Evolutionary conservation across 2,797 vertebrate species (phyloP).

Genomic region (Hypotaenidia okinawae): DNA sequence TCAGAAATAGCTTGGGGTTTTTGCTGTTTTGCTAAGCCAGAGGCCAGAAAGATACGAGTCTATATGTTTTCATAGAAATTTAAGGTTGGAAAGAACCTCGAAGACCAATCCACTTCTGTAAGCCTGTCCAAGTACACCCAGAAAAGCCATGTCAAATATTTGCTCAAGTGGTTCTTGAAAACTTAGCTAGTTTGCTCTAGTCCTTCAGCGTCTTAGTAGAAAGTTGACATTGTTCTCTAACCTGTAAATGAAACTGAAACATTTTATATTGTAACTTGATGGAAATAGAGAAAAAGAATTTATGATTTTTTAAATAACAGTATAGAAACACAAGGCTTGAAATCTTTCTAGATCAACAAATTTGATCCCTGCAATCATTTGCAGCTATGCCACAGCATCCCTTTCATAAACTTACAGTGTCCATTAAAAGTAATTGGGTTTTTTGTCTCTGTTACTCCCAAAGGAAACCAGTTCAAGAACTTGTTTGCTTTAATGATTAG

Average conservation of each 20-base stretch:
- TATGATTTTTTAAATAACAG: neutral
- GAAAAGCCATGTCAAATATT: slow-evolving; percentile 9
- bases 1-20: neutral
- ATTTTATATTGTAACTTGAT: neutral
- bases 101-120: neutral
- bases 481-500: neutral
- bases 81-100: neutral
- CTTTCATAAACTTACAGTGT: neutral
- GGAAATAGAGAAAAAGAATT: neutral
- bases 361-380: neutral
- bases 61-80: neutral
- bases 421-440: neutral
- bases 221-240: neutral
- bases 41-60: neutral
- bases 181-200: neutral
- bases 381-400: neutral
- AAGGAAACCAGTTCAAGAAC: neutral
- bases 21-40: slow-evolving; percentile 1
- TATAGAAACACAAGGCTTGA: neutral
- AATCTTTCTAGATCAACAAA: neutral
- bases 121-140: neutral
- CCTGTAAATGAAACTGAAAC: neutral
- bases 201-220: neutral
- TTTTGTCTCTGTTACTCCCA: neutral
- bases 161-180: neutral